A percentile compares a stretch with the other conserved stretches of the same genome.
These are phyloP conservation scores for Puffinus mauretanicus DNA, from an alignment of 2,113 vertebrate species.

Conservation along the genomic window DNA sequence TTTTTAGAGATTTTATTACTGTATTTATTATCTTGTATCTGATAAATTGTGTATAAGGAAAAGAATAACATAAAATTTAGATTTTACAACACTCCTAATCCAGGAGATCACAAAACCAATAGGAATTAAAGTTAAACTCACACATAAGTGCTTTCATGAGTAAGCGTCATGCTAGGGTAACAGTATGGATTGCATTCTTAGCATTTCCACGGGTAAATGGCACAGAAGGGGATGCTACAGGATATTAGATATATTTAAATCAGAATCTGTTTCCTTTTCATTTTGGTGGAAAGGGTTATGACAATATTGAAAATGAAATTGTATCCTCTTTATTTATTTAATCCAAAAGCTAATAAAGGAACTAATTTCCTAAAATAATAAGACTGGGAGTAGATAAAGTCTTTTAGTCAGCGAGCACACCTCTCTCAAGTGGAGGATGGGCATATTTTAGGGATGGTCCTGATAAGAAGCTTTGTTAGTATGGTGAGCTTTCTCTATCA, in stretches of 20 bases:
- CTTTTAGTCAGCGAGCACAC: background rate
- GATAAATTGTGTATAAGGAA: background rate
- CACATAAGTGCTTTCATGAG: background rate
- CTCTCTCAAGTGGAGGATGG: background rate
- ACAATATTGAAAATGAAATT: conserved; percentile 37
- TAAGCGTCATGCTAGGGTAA: background rate
- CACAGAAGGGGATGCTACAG: background rate
- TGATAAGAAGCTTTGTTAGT: background rate
- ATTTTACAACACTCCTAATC: background rate
- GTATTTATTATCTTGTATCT: background rate
- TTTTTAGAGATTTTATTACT: background rate
- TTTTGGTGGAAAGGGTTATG: conserved; percentile 1
- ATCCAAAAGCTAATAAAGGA: conserved; percentile 41
- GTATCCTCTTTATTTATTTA: conserved; percentile 44
- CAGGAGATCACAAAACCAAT: background rate
- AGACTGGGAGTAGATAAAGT: background rate
- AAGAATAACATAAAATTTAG: background rate
- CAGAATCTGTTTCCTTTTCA: conserved; percentile 17
- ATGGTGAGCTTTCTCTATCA: background rate
- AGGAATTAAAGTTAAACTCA: background rate
- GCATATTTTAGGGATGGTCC: background rate
- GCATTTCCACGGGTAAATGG: background rate
- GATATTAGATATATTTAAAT: conserved; percentile 39
- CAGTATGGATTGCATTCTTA: background rate
- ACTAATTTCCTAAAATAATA: conserved; percentile 41